These are phyloP conservation scores for Amiota minor DNA, from an alignment of 2,888 invertebrate species.

Conservation along the genomic window DNA sequence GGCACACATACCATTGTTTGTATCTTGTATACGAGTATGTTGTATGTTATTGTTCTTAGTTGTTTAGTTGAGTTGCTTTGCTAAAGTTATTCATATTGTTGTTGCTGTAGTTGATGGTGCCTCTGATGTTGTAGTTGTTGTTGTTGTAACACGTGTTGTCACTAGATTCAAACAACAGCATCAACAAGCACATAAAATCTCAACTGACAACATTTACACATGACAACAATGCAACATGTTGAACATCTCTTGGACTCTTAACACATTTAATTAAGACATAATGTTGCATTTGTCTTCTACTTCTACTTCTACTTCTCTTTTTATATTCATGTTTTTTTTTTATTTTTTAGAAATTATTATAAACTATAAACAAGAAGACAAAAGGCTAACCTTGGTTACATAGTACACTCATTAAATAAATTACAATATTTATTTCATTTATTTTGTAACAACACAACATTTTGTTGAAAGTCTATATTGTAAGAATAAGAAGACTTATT, in stretches of 20 bases:
- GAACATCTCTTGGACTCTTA: neutral
- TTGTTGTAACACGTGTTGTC: slow-evolving; percentile 18
- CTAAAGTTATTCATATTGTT: slow-evolving; percentile 37
- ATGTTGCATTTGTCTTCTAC: neutral
- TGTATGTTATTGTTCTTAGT: neutral
- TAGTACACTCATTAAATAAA: too few species aligned
- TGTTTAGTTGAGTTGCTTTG: slow-evolving; percentile 2
- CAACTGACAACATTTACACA: neutral
- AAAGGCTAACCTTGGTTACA: too few species aligned
- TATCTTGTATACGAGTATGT: neutral
- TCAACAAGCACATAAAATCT: slow-evolving; percentile 1
- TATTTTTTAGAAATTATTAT: too few species aligned
- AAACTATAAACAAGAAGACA: too few species aligned
- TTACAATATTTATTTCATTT: too few species aligned
- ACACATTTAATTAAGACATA: slow-evolving; percentile 20
- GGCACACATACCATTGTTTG: slow-evolving; percentile 5
- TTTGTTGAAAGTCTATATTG: too few species aligned
- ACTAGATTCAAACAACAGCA: slow-evolving; percentile 11
- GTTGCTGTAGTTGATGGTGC: slow-evolving; percentile 33
- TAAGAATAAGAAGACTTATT: too few species aligned
- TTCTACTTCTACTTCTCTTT: too few species aligned
- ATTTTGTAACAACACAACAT: too few species aligned
- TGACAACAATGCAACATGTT: slow-evolving; percentile 15
- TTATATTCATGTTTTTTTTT: too few species aligned
- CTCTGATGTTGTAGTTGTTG: slow-evolving; percentile 32